Evolutionary conservation across 2,797 vertebrate genomes (phyloP).

Genomic region (Molossus molossus): DNA sequence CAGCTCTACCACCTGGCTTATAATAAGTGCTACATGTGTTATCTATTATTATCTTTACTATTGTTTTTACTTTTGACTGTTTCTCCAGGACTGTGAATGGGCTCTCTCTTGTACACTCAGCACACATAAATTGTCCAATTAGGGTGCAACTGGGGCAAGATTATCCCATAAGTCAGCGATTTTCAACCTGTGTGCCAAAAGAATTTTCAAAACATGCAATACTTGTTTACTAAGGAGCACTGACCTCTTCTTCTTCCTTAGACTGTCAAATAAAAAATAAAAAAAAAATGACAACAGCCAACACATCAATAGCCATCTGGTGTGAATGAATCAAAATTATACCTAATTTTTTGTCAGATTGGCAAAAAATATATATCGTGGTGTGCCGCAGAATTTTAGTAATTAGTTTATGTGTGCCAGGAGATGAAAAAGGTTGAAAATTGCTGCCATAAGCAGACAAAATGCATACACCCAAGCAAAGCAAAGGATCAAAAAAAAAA

Average conservation of each 20-base stretch:
- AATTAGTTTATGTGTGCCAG: not conserved
- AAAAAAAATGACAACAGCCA: not conserved
- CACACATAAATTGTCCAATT: not conserved
- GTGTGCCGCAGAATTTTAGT: not conserved
- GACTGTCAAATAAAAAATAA: not conserved
- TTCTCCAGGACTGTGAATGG: conserved; percentile 9
- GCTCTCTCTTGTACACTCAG: not conserved
- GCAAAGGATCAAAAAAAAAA: not conserved
- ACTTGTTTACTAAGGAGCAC: not conserved
- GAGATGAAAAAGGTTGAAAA: not conserved
- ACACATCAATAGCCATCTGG: not conserved
- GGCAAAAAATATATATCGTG: not conserved
- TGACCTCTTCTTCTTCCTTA: not conserved
- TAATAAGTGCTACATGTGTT: not conserved
- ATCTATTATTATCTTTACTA: not conserved
- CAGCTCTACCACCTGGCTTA: not conserved
- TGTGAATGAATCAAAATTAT: not conserved
- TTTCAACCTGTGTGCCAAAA: not conserved
- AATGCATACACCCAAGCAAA: not conserved
- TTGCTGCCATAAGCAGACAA: not conserved
- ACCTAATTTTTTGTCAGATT: not conserved
- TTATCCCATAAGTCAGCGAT: not conserved
- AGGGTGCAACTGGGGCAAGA: not conserved
- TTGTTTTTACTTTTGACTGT: not conserved
- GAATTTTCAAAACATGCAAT: not conserved